phyloP scores from a whole-genome alignment of 2,113 vertebrate genomes.

The Conger conger region DNA sequence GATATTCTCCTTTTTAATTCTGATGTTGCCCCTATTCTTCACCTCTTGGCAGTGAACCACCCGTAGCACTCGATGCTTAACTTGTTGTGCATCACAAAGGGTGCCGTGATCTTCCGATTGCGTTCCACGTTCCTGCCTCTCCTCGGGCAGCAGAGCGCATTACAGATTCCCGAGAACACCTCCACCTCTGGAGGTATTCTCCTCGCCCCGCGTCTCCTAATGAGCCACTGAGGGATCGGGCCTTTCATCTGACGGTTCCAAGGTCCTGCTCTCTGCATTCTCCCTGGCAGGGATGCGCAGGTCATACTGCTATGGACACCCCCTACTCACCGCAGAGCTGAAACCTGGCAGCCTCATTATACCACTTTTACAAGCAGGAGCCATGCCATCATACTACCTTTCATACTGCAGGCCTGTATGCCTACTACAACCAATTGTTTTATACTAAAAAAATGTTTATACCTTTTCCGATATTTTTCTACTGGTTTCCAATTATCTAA shows the following conservation, averaged over 20 bases:
- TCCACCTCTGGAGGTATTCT: neutral
- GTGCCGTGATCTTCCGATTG: neutral
- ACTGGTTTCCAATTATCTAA: too few species aligned
- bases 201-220: neutral
- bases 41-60: neutral
- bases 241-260: neutral
- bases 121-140: neutral
- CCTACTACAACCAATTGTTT: too few species aligned
- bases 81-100: neutral
- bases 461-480: too few species aligned
- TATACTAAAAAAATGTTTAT: too few species aligned
- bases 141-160: neutral
- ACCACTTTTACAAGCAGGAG: too few species aligned
- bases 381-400: too few species aligned
- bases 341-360: neutral
- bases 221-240: neutral
- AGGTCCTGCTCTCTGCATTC: neutral
- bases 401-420: too few species aligned
- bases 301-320: neutral
- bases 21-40: neutral
- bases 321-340: neutral
- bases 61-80: neutral
- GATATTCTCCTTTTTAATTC: constrained; percentile 5
- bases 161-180: neutral
- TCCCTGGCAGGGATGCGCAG: neutral